Evolutionary conservation across 2,888 invertebrate genomes (phyloP), one percentile per base, ranked within the genome.

Genomic region (Cylloceria caligata): DNA sequence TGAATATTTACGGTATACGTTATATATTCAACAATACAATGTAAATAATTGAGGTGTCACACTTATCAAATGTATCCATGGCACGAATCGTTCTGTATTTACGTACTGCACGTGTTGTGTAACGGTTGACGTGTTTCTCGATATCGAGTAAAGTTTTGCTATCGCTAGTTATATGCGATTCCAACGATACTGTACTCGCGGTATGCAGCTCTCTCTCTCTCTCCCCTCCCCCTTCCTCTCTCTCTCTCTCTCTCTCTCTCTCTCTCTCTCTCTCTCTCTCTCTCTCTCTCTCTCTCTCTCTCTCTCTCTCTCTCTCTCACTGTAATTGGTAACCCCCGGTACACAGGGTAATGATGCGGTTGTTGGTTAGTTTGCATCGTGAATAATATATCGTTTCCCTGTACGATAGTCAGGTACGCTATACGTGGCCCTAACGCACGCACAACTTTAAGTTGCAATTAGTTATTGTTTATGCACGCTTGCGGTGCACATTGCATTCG

Each of bases 361-460:
- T n/a, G n/a, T 30, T 30, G 30, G 30, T 71, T 57, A 9, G n/a
- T 16, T 27, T 11, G n/a, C 19, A 55, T 42, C 55, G 69, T 55
- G n/a, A 57, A 57, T 69, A 55, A 69, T 57, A 42, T 16, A 55
- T 57, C 16, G 9, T 55, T 16, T 13, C 13, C 13, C 3, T n/a
- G 16, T 16, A 13, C 19, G 34, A 19, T 27, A 5, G n/a, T 4
- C 13, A 1, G 24, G 47, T 64, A n/a, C n/a, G n/a, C n/a, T n/a
- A 24, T 57, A 34, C 24, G 36, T 45, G n/a, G 24, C 62, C 49
- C 16, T 19, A 36, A 36, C 27, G 42, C 62, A 36, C 19, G 11
- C 30, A n/a, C n/a, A 68, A 60, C 52, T 72, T 67, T 11, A 45
- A 68, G 34, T 72, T 19, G 34, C 45, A 72, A 76, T 76, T 68